Conservation (phyloP, 2,113 vertebrate species). For the Alethe diademata region DNA sequence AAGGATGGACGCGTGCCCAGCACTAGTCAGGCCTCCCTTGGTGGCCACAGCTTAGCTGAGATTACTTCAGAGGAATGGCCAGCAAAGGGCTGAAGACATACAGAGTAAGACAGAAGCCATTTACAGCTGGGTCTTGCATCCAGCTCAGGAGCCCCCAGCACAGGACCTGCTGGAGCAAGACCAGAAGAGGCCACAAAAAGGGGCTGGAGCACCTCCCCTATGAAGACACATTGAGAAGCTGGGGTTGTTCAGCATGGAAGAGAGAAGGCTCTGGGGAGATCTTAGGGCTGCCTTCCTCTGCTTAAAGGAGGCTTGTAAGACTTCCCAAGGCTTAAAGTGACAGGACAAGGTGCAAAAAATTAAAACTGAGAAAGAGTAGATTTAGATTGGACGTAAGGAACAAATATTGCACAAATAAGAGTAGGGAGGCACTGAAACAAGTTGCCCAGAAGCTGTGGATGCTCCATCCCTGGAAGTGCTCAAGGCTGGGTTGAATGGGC, state of each 20-base stretch:
- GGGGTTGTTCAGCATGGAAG: neutral
- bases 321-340: neutral
- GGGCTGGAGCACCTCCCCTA: neutral
- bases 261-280: neutral
- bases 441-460: neutral
- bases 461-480: neutral
- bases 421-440: neutral
- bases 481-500: neutral
- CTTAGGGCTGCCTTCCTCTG: too few relatives aligned
- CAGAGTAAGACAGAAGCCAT: neutral
- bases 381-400: neutral
- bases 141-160: neutral
- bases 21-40: fast-evolving
- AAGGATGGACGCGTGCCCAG: fast-evolving
- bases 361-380: neutral
- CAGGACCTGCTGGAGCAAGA: neutral
- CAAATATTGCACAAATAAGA: neutral
- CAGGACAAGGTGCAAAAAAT: neutral
- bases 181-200: neutral
- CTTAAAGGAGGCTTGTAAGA: neutral
- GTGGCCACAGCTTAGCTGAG: neutral
- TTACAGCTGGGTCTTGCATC: neutral
- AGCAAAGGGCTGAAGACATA: neutral
- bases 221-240: neutral
- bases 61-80: neutral